Evolutionary conservation across 2,797 vertebrate genomes (phyloP).

Genomic region (Notamacropus eugenii): DNA sequence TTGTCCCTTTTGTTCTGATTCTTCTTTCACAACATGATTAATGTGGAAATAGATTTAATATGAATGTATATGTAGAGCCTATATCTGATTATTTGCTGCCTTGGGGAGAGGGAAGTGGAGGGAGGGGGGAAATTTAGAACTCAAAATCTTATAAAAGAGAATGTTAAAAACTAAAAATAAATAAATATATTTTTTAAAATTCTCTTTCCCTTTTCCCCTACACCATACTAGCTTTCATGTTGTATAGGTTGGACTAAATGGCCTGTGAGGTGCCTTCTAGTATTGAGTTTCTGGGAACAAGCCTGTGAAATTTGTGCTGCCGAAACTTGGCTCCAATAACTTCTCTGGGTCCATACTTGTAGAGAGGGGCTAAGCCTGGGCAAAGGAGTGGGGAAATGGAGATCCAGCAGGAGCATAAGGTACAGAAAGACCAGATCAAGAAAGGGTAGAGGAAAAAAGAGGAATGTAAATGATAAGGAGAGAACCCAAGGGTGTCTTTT

Average conservation of each 20-base stretch:
- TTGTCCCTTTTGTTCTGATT: too few species aligned
- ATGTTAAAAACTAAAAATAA: too few species aligned
- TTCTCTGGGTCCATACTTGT: background rate
- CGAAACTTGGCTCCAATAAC: background rate
- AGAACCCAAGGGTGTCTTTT: background rate
- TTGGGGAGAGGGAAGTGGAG: too few species aligned
- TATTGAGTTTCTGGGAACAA: background rate
- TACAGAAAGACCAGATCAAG: background rate
- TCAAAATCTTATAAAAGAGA: too few species aligned
- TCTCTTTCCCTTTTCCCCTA: background rate
- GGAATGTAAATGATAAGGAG: constrained; percentile 42
- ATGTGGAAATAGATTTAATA: too few species aligned
- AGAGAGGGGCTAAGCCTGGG: background rate
- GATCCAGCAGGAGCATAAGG: background rate
- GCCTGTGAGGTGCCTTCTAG: background rate
- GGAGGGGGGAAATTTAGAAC: too few species aligned
- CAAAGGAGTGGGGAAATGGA: background rate
- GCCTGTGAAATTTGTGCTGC: background rate
- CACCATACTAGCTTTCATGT: background rate
- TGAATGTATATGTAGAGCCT: too few species aligned
- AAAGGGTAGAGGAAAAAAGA: constrained; percentile 48
- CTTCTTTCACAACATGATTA: too few species aligned
- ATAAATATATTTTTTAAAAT: background rate
- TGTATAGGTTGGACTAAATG: background rate
- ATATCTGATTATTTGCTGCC: too few species aligned